A percentile compares a stretch with the other conserved stretches of the same genome.
Conservation (phyloP, 2,888 invertebrate genomes). For the Rhingia rostrata region DNA sequence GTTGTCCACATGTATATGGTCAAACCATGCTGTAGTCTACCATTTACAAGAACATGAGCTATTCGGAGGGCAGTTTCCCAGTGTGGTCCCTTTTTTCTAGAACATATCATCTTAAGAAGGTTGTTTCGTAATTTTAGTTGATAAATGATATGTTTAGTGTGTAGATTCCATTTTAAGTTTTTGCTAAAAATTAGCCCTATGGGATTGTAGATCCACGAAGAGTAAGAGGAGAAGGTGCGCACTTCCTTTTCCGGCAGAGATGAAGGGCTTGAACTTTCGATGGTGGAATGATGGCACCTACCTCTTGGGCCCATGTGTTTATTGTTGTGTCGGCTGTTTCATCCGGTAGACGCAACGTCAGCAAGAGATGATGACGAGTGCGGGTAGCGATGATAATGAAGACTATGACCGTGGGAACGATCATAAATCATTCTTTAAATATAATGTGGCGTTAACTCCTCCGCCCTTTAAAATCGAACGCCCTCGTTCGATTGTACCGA, state of each 20-base stretch:
- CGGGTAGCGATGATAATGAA: no score
- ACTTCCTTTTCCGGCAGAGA: conserved; percentile 24
- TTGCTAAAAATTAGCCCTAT: neutral
- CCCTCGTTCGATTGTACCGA: no score
- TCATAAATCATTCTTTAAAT: no score
- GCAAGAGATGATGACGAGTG: no score
- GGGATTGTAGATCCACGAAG: neutral
- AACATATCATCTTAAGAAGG: conserved; percentile 4
- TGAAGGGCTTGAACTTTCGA: neutral
- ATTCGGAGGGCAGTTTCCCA: conserved; percentile 5
- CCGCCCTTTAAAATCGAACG: no score
- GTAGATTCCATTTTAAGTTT: conserved; percentile 1
- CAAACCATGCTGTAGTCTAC: neutral
- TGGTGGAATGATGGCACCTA: neutral
- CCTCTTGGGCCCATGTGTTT: neutral
- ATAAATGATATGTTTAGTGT: neutral
- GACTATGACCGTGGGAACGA: no score
- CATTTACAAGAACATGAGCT: neutral
- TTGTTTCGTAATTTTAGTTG: conserved; percentile 14
- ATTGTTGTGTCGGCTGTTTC: neutral
- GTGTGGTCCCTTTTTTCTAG: conserved; percentile 6
- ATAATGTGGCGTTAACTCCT: no score
- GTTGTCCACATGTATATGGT: conserved; percentile 28
- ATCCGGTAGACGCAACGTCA: no score
- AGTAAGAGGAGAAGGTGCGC: neutral